Evolutionary conservation across 2,888 invertebrate genomes (phyloP).

Genomic region (Aricia artaxerxes): DNA sequence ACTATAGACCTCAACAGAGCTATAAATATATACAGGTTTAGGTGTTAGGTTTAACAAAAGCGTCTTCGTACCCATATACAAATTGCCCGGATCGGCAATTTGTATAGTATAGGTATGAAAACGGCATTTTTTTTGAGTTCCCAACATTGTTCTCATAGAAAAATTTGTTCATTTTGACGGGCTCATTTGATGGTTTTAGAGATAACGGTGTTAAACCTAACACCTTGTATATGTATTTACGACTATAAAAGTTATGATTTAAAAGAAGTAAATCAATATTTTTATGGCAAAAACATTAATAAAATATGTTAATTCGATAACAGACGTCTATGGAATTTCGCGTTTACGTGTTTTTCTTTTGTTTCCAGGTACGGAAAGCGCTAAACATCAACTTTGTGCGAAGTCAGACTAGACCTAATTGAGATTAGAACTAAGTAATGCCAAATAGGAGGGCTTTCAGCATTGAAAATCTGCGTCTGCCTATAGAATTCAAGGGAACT

Average conservation of each 20-base stretch:
- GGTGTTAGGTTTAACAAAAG: too few relatives aligned
- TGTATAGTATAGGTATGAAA: too few relatives aligned
- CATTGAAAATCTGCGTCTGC: neutral
- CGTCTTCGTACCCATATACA: too few relatives aligned
- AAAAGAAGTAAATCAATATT: neutral
- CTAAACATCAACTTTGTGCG: neutral
- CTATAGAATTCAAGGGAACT: neutral
- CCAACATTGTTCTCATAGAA: too few relatives aligned
- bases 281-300: neutral
- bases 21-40: neutral
- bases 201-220: too few relatives aligned
- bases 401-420: neutral
- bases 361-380: slow-evolving; percentile 4
- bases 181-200: too few relatives aligned
- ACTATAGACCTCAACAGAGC: neutral
- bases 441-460: slow-evolving; percentile 11
- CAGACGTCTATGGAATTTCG: neutral
- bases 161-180: too few relatives aligned
- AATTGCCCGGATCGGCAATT: too few relatives aligned
- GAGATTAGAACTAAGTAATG: neutral
- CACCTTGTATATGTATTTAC: neutral
- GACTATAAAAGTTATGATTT: neutral
- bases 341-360: neutral
- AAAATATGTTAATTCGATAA: neutral
- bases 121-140: too few relatives aligned